phyloP scores from a whole-genome alignment of 2,113 vertebrate species.

The Burhinus bistriatus region DNA sequence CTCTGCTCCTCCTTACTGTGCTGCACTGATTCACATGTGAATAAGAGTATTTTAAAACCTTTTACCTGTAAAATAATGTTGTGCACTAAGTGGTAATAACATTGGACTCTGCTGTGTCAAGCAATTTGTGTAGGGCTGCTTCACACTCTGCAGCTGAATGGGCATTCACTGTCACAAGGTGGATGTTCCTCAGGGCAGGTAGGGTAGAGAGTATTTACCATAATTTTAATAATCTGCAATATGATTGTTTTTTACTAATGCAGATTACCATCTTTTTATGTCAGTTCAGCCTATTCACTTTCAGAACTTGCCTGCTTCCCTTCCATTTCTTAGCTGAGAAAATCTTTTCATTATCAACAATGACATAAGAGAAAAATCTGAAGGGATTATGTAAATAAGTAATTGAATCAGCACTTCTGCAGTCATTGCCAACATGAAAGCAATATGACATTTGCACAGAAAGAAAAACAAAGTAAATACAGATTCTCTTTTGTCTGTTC shows the following conservation, averaged over 20 bases:
- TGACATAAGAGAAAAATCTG: constrained; percentile 9
- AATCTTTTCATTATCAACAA: not conserved
- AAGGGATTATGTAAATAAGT: constrained; percentile 40
- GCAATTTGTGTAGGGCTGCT: not conserved
- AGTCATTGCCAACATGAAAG: not conserved
- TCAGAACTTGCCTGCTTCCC: not conserved
- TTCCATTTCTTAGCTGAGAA: constrained; percentile 21
- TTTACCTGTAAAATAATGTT: not conserved
- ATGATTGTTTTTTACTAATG: not conserved
- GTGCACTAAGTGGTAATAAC: not conserved
- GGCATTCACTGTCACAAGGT: not conserved
- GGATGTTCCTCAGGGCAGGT: not conserved
- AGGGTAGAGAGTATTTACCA: not conserved
- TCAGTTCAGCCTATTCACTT: not conserved
- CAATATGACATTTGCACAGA: not conserved
- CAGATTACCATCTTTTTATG: constrained; percentile 6
- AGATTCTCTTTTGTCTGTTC: not conserved
- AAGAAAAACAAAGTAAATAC: constrained; percentile 14
- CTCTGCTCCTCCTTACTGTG: not conserved
- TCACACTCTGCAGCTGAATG: not conserved
- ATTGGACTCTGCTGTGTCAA: not conserved
- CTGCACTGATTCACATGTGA: not conserved
- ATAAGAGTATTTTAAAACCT: not conserved
- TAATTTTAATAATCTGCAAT: not conserved
- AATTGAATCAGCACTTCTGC: constrained; percentile 21